These are phyloP conservation scores for Helicoverpa assulta DNA, from an alignment of 2,888 invertebrate species.

Conservation along the genomic window DNA sequence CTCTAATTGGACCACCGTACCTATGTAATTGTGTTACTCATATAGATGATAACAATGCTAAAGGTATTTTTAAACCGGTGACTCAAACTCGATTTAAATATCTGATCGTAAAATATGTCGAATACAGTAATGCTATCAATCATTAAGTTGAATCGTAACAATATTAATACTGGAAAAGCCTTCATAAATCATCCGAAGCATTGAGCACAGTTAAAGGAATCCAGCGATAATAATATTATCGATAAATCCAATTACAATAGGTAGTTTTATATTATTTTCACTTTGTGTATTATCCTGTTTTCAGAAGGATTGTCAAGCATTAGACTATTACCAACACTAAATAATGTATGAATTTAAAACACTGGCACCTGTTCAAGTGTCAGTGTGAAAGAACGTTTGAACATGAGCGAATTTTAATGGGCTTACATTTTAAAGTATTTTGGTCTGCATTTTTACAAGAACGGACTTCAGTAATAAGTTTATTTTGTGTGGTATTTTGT, in stretches of 20 bases:
- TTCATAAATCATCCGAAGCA: slow-evolving; percentile 46
- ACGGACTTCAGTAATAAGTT: no score
- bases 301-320: no score
- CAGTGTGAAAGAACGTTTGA: no score
- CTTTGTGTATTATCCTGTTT: neutral
- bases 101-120: slow-evolving; percentile 14
- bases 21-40: no score
- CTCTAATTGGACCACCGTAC: no score
- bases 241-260: slow-evolving; percentile 19
- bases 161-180: slow-evolving; percentile 46
- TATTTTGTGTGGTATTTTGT: no score
- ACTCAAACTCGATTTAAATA: slow-evolving; percentile 26
- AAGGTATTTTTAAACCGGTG: slow-evolving; percentile 10
- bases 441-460: no score
- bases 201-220: slow-evolving; percentile 32
- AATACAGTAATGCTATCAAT: slow-evolving; percentile 46
- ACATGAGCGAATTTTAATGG: no score
- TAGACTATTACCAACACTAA: no score
- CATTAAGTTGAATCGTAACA: slow-evolving; percentile 48
- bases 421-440: no score
- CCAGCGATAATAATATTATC: slow-evolving; percentile 22
- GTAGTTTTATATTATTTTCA: neutral
- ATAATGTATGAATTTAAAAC: no score
- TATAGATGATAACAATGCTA: neutral
- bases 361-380: no score